phyloP scores from a whole-genome alignment of 2,797 vertebrate species.

The Karalla daura region DNA sequence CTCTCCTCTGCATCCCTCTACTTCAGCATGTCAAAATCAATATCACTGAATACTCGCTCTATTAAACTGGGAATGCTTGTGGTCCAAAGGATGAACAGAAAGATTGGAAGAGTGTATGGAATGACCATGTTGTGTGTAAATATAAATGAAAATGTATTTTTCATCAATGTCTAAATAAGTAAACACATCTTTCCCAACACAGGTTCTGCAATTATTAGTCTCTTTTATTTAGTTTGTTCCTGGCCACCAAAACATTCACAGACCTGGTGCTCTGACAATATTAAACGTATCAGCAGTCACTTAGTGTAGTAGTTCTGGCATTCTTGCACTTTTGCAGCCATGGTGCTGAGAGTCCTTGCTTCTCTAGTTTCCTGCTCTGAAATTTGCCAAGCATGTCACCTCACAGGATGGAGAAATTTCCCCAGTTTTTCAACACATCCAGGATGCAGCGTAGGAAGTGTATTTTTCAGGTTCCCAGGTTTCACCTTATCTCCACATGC shows the following conservation, averaged over 20 bases:
- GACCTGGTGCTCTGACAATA: neutral
- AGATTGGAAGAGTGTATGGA: too few relatives aligned
- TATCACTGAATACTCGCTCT: too few relatives aligned
- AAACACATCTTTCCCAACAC: too few relatives aligned
- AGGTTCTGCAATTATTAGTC: too few relatives aligned
- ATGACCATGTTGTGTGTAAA: too few relatives aligned
- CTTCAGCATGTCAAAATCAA: neutral
- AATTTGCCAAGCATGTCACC: neutral
- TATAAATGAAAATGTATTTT: too few relatives aligned
- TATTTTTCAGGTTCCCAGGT: constrained; percentile 13
- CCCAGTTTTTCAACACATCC: constrained; percentile 1
- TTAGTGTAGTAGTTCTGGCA: constrained; percentile 8
- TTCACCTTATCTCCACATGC: neutral
- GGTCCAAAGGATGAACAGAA: too few relatives aligned
- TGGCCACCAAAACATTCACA: neutral
- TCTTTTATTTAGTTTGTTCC: too few relatives aligned
- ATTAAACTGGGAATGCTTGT: too few relatives aligned
- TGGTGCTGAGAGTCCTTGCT: neutral
- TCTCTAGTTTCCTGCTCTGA: neutral
- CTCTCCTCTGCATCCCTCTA: neutral
- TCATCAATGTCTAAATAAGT: too few relatives aligned
- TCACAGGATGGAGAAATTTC: neutral
- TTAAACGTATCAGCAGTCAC: neutral
- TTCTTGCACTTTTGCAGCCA: neutral
- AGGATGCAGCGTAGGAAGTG: neutral